Base-by-base conservation (phyloP, 1,140 invertebrate species). In the Ephestia elutella region DNA sequence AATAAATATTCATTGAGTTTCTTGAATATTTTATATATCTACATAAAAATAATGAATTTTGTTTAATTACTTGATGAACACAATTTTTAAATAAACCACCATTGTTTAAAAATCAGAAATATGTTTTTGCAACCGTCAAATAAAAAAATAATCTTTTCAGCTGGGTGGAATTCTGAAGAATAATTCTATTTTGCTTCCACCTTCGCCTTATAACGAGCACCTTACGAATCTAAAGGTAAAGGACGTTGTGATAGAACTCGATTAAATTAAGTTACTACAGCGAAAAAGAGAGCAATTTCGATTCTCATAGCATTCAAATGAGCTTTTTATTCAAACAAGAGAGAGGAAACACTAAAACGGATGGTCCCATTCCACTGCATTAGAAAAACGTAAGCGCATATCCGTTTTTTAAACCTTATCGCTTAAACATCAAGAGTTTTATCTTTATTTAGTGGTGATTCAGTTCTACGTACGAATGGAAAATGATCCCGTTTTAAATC, bases 241-340 rank as follows among this genome's bases (percentile, higher is more conserved):
- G 63, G 76, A 77, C 72, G 71, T 76, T 73, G 71, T 82, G 82
- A 86, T 82, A 75, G 73, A 74, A 82, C 78, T 78, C 83, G 80
- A 87, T 87, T 85, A 85, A 87, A 87, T 85, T 87, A 87, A 86
- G 83, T 85, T 85, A 86, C 73, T 81, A 85, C 80, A 74, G 75
- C 75, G 80, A 82, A 85, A 86, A 85, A 74, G 75, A 79, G 79
- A 82, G 78, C 82, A 81, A 85, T 84, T 86, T 76, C 83, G 80
- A 87, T 87, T 84, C 83, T 80, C 82, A 85, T 87, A 85, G 85
- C 85, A 87, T 87, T 83, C 80, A 87, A 87, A 87, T 85, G 82
- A 86, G 79, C 73, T 80, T 87, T 85, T 87, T 87, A 87, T 86
- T 85, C 82, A 87, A 87, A 87, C 72, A 74, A 66, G 68, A 73